phyloP scores from a whole-genome alignment of 2,113 vertebrate genomes.

The Campylomormyrus tamandua region DNA sequence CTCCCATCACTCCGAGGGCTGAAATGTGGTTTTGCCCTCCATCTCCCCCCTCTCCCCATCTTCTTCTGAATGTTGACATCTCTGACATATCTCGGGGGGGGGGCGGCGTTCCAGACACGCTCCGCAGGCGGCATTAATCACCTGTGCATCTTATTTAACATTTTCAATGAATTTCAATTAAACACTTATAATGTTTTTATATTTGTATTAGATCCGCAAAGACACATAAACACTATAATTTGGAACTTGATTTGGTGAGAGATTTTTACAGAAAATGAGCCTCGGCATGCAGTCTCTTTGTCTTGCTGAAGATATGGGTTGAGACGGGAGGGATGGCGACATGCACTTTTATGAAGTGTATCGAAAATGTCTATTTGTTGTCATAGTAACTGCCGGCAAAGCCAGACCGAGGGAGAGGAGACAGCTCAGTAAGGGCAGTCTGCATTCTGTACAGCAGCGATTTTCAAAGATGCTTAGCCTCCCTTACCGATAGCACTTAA shows the following conservation, averaged over 20 bases:
- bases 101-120: neutral
- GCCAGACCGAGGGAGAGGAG: constrained; percentile 49
- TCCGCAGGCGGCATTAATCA: neutral
- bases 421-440: constrained; percentile 34
- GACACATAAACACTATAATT: neutral
- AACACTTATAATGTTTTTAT: neutral
- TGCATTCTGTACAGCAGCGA: neutral
- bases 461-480: neutral
- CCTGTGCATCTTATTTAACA: neutral
- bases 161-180: neutral
- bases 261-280: neutral
- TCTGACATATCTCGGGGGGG: no score
- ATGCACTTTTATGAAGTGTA: constrained; percentile 54
- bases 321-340: constrained; percentile 36
- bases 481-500: neutral
- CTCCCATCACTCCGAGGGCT: no score
- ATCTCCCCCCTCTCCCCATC: no score
- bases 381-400: constrained; percentile 71
- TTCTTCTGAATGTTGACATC: no score
- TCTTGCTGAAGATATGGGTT: constrained; percentile 18
- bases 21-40: no score
- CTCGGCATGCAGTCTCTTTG: neutral
- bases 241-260: neutral
- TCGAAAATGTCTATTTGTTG: constrained; percentile 64
- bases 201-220: neutral